Conservation (phyloP, 2,797 vertebrate species). For the Dermochelys coriacea region DNA sequence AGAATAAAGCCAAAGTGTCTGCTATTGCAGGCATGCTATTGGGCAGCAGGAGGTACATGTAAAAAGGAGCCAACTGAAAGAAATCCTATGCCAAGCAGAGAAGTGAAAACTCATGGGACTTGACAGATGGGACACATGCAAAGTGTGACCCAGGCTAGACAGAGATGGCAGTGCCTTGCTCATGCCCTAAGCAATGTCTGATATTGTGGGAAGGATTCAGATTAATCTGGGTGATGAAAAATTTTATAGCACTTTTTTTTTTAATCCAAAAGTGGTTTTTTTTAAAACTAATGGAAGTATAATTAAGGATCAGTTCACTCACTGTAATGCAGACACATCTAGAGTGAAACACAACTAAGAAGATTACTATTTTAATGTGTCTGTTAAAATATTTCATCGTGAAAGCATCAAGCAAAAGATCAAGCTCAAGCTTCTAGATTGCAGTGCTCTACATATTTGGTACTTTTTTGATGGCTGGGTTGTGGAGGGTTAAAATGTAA, state of each 20-base stretch:
- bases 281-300: background rate
- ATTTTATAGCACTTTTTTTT: rapidly evolving
- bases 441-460: background rate
- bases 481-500: background rate
- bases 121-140: background rate
- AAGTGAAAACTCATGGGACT: background rate
- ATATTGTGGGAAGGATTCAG: rapidly evolving
- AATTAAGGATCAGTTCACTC: background rate
- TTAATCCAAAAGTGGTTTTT: background rate
- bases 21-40: rapidly evolving
- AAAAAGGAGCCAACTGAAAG: background rate
- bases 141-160: background rate
- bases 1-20: rapidly evolving
- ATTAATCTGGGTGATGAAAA: background rate
- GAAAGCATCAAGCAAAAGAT: background rate
- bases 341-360: background rate
- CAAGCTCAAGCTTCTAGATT: background rate
- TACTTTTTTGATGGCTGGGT: background rate
- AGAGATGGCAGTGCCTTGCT: background rate
- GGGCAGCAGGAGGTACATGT: background rate
- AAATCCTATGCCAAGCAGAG: background rate
- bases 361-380: background rate
- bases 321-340: background rate
- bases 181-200: background rate
- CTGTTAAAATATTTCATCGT: background rate